Evolutionary conservation across 2,113 vertebrate species (phyloP), one percentile per base, ranked within the genome.

Genomic region (Pogona vitticeps): DNA sequence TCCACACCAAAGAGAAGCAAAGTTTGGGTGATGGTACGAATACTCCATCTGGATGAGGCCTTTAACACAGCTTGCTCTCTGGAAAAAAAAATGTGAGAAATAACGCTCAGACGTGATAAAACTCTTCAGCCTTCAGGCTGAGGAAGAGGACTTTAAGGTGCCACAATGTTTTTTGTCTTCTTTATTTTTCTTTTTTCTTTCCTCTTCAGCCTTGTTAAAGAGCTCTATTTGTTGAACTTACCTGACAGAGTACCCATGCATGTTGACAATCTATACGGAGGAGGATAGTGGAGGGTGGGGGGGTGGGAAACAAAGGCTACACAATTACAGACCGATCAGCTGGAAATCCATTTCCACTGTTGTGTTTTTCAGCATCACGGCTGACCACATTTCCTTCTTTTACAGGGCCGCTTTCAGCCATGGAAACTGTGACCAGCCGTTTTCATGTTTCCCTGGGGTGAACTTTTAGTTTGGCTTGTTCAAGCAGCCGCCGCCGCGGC

Each of bases 371-470:
- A 52, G 40, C n/a, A 67, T 14, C 59, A 15, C 59, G 1, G 5
- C 33, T 76, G 70, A 76, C 79, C 40, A 28, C 85, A 75, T 58
- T 36, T 80, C 83, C 61, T 85, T 80, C 63, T 31, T 26, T 12
- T 76, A 38, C 70, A 88, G 26, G 31, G 75, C 18, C 68, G 28
- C 42, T 80, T 80, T 75, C 20, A 80, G 76, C 18, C 3, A 1
- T 82, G 83, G 77, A 88, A 88, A 84, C 5, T 28, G 15, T 68
- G 72, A 68, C 28, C 77, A 17, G 56, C 33, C 1, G 15, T 58
- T 76, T 88, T 72, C 85, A 68, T 85, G 73, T 38, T 85, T 61
- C 88, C 84, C 63, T 59, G 26, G 78, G 63, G 84, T 81, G 78
- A 86, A 75, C 85, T 86, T 6, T 46, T 26, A 73, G 28, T 84